Evolutionary conservation across 1,140 invertebrate genomes (phyloP).

Genomic region (Notospermus geniculatus): DNA sequence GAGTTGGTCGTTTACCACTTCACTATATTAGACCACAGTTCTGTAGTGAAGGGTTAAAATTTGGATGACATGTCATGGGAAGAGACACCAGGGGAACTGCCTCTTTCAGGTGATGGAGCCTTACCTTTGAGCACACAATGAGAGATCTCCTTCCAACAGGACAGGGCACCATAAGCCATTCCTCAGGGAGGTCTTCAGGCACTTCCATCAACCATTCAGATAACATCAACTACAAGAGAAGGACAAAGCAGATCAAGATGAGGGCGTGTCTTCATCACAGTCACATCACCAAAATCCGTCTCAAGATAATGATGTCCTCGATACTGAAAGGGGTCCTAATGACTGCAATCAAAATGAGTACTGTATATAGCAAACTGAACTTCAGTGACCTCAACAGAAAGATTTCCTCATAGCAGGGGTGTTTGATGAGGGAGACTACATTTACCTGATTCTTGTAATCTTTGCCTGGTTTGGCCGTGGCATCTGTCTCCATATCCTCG

Average conservation of each 20-base stretch:
- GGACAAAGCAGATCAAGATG: not conserved
- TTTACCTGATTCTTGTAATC: constrained; percentile 48
- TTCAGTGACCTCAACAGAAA: not conserved
- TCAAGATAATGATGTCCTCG: too few species aligned
- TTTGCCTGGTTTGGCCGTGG: constrained; percentile 38
- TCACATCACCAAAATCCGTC: too few species aligned
- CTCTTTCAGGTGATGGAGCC: constrained; percentile 19
- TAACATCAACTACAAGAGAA: constrained; percentile 64
- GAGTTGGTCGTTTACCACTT: not conserved
- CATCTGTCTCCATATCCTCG: constrained; percentile 12
- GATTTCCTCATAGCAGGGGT: not conserved
- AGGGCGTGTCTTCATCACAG: too few species aligned
- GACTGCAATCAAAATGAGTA: too few species aligned
- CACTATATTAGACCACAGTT: constrained; percentile 12
- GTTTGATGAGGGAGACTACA: not conserved
- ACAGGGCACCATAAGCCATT: constrained; percentile 81
- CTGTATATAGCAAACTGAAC: too few species aligned
- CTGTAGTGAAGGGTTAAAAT: too few species aligned
- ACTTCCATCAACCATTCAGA: constrained; percentile 90
- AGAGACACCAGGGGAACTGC: too few species aligned
- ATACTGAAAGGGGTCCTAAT: too few species aligned
- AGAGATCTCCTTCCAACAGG: constrained; percentile 77
- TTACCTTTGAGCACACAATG: constrained; percentile 71
- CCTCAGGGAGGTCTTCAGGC: constrained; percentile 67
- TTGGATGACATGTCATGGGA: too few species aligned